Evolutionary conservation across 2,113 vertebrate species (phyloP).

Genomic region (Copsychus sechellarum): DNA sequence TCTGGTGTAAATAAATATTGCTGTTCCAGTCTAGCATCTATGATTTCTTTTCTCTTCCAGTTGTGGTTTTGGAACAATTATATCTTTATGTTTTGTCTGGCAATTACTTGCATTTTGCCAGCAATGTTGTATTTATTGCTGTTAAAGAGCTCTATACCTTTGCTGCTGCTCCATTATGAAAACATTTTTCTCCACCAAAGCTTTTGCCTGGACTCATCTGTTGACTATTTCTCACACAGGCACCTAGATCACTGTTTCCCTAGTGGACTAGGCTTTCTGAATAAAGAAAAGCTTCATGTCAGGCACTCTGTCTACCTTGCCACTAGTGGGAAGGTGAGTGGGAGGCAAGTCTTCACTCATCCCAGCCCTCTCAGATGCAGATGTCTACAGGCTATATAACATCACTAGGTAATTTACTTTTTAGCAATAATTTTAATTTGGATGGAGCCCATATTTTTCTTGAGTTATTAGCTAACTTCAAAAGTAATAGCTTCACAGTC

Average conservation of each 20-base stretch:
- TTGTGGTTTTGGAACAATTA: background rate
- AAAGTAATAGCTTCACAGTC: background rate
- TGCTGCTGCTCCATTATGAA: rapidly evolving
- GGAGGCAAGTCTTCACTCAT: background rate
- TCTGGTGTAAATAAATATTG: background rate
- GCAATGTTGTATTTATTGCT: background rate
- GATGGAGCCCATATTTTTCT: slow-evolving; percentile 38
- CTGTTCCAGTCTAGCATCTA: background rate
- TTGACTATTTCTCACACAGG: background rate
- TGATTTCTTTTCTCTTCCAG: background rate
- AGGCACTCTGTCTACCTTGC: background rate
- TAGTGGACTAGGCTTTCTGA: background rate
- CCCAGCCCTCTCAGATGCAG: background rate
- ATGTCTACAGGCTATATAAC: background rate
- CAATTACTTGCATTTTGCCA: background rate
- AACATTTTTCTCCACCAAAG: background rate
- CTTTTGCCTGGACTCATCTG: background rate
- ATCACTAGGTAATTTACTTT: slow-evolving; percentile 25
- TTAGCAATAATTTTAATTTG: slow-evolving; percentile 46
- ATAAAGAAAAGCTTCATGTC: background rate
- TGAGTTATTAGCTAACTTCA: slow-evolving; percentile 21
- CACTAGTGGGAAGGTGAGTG: background rate
- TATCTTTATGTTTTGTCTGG: background rate
- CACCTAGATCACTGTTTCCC: background rate
- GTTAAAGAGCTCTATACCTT: background rate